phyloP scores from a whole-genome alignment of 2,888 invertebrate genomes.

The Aphidius colemani region DNA sequence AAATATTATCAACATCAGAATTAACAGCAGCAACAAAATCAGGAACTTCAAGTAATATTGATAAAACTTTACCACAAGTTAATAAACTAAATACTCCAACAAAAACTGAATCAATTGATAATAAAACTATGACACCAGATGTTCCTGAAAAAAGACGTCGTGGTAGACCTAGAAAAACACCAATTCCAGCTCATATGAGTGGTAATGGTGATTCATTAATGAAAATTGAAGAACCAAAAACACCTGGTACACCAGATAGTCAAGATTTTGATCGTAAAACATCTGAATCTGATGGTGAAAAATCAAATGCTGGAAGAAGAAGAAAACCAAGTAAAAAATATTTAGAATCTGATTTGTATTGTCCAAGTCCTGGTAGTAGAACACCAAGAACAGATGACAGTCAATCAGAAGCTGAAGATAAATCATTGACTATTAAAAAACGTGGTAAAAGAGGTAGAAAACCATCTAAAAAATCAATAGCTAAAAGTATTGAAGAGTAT shows the following conservation, averaged over 20 bases:
- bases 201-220: constrained; percentile 27
- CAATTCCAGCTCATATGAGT: constrained; percentile 23
- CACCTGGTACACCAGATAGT: constrained; percentile 28
- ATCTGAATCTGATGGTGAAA: constrained; percentile 49
- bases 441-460: constrained; percentile 39
- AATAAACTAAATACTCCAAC: too few relatives aligned
- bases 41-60: too few relatives aligned
- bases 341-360: constrained; percentile 42
- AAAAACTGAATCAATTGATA: constrained; percentile 3
- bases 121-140: constrained; percentile 23
- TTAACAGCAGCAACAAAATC: constrained; percentile 41
- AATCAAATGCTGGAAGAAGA: constrained; percentile 44
- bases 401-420: constrained; percentile 52
- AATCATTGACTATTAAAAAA: constrained; percentile 32
- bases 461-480: constrained; percentile 23
- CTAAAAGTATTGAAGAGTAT: constrained; percentile 38
- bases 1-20: constrained; percentile 41
- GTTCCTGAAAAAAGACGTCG: constrained; percentile 35
- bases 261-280: constrained; percentile 39
- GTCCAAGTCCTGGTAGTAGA: constrained; percentile 45
- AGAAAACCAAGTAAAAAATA: constrained; percentile 50
- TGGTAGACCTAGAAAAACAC: constrained; percentile 46
- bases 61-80: too few relatives aligned
- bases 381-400: constrained; percentile 49
- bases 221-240: constrained; percentile 29